Conservation (phyloP, 2,888 invertebrate genomes). For the Drosophila dives region DNA sequence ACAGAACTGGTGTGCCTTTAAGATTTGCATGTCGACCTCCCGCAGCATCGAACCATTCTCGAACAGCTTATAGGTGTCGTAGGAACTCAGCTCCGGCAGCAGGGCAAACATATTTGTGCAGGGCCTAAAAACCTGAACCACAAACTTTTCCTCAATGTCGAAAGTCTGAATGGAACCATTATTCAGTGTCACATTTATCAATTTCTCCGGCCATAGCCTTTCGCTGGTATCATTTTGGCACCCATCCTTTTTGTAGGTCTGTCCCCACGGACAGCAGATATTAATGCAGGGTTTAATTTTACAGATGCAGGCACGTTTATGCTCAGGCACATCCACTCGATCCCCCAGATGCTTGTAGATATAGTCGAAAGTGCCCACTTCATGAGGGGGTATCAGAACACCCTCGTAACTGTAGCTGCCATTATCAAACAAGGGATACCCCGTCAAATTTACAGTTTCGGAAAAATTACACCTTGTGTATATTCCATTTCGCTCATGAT, state of each 20-base stretch:
- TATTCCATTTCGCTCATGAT: conserved; percentile 71
- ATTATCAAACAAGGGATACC: conserved; percentile 66
- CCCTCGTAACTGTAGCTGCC: conserved; percentile 82
- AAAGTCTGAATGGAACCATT: conserved; percentile 49
- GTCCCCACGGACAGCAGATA: conserved; percentile 82
- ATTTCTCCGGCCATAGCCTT: conserved; percentile 68
- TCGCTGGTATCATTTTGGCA: conserved; percentile 46
- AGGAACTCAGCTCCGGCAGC: conserved; percentile 51
- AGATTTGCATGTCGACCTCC: conserved; percentile 61
- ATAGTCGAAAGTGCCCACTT: conserved; percentile 79
- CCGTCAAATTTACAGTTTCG: conserved; percentile 83
- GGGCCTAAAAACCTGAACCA: conserved; percentile 70
- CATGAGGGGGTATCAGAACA: conserved; percentile 74
- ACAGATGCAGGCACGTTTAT: conserved; percentile 83
- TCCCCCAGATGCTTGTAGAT: conserved; percentile 59
- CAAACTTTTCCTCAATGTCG: conserved; percentile 66
- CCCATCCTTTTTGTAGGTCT: conserved; percentile 39
- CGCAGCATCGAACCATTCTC: conserved; percentile 81
- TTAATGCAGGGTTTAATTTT: conserved; percentile 82
- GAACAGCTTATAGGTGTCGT: conserved; percentile 69
- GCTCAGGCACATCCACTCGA: conserved; percentile 68
- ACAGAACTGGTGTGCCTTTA: conserved; percentile 79
- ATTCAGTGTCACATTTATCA: conserved; percentile 73
- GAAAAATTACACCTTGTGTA: conserved; percentile 76
- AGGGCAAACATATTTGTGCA: conserved; percentile 71